Evolutionary conservation across 2,888 invertebrate species (phyloP).

Genomic region (Xestia rhomboidea): DNA sequence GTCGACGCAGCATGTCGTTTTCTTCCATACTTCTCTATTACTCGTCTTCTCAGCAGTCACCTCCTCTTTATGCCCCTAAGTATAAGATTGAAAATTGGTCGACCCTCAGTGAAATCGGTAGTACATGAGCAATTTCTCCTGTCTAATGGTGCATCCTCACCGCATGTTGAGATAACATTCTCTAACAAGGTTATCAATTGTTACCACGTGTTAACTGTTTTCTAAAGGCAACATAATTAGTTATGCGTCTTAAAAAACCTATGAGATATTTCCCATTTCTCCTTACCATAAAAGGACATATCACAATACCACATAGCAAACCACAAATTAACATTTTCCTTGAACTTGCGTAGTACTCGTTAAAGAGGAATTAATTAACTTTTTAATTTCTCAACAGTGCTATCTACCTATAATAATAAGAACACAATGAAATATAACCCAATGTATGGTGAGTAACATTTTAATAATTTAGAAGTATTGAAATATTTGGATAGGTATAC

Average conservation of each 20-base stretch:
- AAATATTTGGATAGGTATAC: background rate
- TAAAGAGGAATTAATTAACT: background rate
- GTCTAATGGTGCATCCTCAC: too few relatives aligned
- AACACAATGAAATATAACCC: background rate
- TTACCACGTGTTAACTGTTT: too few relatives aligned
- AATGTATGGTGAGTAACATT: background rate
- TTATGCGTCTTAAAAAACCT: background rate
- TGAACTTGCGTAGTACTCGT: background rate
- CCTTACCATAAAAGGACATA: background rate
- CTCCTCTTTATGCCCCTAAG: too few relatives aligned
- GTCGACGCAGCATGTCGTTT: too few relatives aligned
- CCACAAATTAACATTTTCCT: conserved; percentile 14
- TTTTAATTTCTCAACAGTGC: background rate
- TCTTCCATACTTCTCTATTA: too few relatives aligned
- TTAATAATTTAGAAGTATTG: background rate
- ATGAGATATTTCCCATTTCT: background rate
- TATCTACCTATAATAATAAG: background rate
- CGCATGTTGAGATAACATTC: too few relatives aligned
- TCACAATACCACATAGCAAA: background rate
- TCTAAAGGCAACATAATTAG: too few relatives aligned
- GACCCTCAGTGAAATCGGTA: too few relatives aligned
- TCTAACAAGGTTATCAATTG: too few relatives aligned
- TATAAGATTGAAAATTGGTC: too few relatives aligned
- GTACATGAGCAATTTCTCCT: too few relatives aligned
- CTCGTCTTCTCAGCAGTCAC: too few relatives aligned